Evolutionary conservation across 2,888 invertebrate species (phyloP).

Genomic region (Chydorus sphaericus): DNA sequence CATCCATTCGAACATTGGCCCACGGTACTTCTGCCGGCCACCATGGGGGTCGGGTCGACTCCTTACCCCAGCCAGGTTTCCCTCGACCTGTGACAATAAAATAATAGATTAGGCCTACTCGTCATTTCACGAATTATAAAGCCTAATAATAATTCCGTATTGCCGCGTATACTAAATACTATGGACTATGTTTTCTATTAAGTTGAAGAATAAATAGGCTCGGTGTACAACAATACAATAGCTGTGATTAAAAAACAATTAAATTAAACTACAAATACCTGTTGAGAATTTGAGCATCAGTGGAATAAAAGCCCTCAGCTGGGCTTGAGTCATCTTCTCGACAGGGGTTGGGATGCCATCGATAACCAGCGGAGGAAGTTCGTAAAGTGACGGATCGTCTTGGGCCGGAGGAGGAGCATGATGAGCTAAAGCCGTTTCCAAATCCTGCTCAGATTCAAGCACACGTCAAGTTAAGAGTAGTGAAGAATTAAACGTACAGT

Average conservation of each 20-base stretch:
- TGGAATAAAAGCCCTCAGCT: conserved; percentile 88
- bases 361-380: conserved; percentile 87
- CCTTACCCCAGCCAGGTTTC: conserved; percentile 95
- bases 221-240: not conserved
- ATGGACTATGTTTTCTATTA: not conserved
- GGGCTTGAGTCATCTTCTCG: conserved; percentile 98
- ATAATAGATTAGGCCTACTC: too few relatives aligned
- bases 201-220: not conserved
- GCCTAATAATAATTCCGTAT: too few relatives aligned
- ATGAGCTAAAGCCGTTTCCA: conserved; percentile 82
- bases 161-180: too few relatives aligned
- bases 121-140: too few relatives aligned
- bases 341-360: conserved; percentile 97
- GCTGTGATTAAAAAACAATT: not conserved
- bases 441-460: conserved; percentile 76
- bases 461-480: too few relatives aligned
- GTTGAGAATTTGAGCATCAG: conserved; percentile 96
- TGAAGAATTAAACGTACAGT: too few relatives aligned
- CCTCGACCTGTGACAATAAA: conserved; percentile 45
- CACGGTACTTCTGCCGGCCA: conserved; percentile 97
- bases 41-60: conserved; percentile 90
- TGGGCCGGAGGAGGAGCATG: conserved; percentile 73
- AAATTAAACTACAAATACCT: conserved; percentile 34
- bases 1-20: conserved; percentile 97
- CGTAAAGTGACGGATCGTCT: conserved; percentile 86